phyloP scores from a whole-genome alignment of 2,113 vertebrate species.

The Corythornis cristatus region DNA sequence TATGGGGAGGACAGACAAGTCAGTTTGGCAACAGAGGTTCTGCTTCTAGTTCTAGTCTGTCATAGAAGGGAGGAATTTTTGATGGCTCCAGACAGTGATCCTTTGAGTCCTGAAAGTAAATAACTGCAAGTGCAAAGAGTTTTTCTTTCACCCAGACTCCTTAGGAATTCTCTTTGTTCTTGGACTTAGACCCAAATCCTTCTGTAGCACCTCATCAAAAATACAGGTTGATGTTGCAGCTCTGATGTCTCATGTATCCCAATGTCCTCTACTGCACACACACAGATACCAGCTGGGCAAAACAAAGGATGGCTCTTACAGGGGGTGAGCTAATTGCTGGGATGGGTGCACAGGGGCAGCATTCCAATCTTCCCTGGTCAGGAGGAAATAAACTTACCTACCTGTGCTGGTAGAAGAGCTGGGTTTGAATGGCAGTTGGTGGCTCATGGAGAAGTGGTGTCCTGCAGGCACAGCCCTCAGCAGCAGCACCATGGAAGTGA shows the following conservation, averaged over 20 bases:
- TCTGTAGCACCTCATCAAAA: constrained; percentile 39
- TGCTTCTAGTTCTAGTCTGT: not conserved
- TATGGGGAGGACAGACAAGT: not conserved
- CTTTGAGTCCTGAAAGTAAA: constrained; percentile 11
- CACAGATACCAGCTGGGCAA: not conserved
- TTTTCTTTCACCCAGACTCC: constrained; percentile 9
- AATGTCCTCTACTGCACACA: not conserved
- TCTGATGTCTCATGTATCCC: constrained; percentile 26
- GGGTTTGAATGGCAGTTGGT: not conserved
- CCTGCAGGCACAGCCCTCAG: not conserved
- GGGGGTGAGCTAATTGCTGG: not conserved
- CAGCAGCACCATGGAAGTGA: not conserved
- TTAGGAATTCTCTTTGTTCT: constrained; percentile 50
- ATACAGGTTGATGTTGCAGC: constrained; percentile 35
- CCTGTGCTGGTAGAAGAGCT: not conserved
- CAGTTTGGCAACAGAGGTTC: not conserved
- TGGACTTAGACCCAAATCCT: constrained; percentile 15
- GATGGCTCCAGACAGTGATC: not conserved
- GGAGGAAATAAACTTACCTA: not conserved
- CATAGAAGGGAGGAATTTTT: not conserved
- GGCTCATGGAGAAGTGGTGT: not conserved
- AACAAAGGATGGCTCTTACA: not conserved
- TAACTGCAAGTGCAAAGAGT: not conserved
- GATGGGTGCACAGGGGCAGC: not conserved
- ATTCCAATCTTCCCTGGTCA: not conserved